These are phyloP conservation scores for Pelobates fuscus DNA, from an alignment of 2,113 vertebrate genomes.

Conservation along the genomic window DNA sequence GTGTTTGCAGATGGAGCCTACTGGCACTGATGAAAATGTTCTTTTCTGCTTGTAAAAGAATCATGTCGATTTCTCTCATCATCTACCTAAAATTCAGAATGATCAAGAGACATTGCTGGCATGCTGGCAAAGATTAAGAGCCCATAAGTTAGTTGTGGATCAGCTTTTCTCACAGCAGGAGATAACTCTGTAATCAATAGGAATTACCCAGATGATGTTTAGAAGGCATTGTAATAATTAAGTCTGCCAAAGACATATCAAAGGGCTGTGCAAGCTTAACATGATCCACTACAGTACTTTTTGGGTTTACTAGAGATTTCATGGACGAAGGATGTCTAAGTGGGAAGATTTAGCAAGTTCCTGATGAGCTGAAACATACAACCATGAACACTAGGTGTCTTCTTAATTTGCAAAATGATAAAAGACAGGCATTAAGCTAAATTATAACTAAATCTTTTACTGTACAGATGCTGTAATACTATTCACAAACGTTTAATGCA, in stretches of 20 bases:
- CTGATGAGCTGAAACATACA: constrained; percentile 41
- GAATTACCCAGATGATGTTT: constrained; percentile 56
- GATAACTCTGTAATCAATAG: constrained; percentile 55
- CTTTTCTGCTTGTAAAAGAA: not conserved
- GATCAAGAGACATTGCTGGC: constrained; percentile 41
- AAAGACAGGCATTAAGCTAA: not conserved
- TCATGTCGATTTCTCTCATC: not conserved
- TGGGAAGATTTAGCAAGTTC: constrained; percentile 25
- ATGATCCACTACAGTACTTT: constrained; percentile 32
- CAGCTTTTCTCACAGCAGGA: constrained; percentile 54
- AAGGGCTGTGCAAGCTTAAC: constrained; percentile 47
- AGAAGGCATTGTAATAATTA: constrained; percentile 57
- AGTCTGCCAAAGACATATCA: constrained; percentile 51
- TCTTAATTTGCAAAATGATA: constrained; percentile 13
- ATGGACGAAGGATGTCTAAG: constrained; percentile 43
- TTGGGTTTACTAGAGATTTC: constrained; percentile 44
- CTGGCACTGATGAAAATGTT: not conserved
- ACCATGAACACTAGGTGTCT: constrained; percentile 35
- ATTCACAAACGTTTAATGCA: too few relatives aligned
- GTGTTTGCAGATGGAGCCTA: not conserved
- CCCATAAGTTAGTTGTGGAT: constrained; percentile 34
- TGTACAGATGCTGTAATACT: too few relatives aligned
- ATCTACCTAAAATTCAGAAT: constrained; percentile 47
- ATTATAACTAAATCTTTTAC: not conserved
- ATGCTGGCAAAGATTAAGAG: constrained; percentile 51